phyloP scores from a whole-genome alignment of 2,797 vertebrate genomes.

The Australoheros facetus region DNA sequence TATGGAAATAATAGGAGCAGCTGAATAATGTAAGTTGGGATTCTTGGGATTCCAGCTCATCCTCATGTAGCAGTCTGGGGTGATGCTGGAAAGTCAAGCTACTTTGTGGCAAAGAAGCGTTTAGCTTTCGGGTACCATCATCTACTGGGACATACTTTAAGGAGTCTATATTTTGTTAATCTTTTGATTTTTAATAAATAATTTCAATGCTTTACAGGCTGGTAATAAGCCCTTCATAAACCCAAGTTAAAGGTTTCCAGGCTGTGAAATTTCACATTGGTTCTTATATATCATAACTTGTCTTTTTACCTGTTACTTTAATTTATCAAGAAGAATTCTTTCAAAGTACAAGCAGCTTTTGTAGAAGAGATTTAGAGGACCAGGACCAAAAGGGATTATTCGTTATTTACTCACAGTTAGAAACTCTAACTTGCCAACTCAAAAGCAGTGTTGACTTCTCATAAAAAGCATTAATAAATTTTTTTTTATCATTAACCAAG shows the following conservation, averaged over 20 bases:
- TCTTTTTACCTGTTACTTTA: not conserved
- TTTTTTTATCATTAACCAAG: not conserved
- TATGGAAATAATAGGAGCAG: conserved; percentile 79
- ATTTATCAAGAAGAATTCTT: not conserved
- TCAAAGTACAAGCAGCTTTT: not conserved
- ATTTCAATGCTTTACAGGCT: not conserved
- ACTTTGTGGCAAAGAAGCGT: conserved; percentile 1
- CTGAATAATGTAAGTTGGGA: conserved; percentile 74
- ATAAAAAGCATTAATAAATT: not conserved
- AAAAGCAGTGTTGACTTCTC: not conserved
- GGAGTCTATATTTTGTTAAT: conserved; percentile 6
- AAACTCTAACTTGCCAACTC: not conserved
- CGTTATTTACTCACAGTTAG: conserved; percentile 3
- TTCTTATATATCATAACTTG: not conserved
- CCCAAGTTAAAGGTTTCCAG: not conserved
- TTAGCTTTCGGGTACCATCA: conserved; percentile 3
- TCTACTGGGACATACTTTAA: conserved; percentile 9
- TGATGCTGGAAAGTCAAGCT: conserved; percentile 41
- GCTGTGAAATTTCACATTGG: not conserved
- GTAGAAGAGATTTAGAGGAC: not conserved
- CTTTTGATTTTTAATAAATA: conserved; percentile 8
- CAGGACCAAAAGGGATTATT: not conserved
- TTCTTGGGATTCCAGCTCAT: conserved; percentile 61
- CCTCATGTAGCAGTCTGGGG: conserved; percentile 39
- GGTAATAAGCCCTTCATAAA: conserved; percentile 18